Conservation (phyloP, 2,113 vertebrate species). For the Aviceda subcristata region DNA sequence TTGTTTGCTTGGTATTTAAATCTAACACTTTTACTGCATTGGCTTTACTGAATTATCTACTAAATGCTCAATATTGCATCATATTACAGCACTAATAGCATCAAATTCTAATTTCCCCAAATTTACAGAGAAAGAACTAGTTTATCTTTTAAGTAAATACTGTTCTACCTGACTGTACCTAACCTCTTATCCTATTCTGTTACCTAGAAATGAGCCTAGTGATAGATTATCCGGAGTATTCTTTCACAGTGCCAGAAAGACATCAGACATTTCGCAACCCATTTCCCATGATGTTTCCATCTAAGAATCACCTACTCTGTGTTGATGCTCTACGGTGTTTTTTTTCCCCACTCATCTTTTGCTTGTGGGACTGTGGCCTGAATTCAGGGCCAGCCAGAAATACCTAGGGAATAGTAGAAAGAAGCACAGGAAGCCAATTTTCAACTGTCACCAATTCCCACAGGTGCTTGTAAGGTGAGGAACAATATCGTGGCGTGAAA, state of each 20-base stretch:
- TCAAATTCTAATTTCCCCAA: neutral
- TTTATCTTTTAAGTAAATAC: neutral
- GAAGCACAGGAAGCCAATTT: neutral
- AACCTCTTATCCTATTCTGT: neutral
- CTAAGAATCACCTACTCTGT: neutral
- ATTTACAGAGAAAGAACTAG: neutral
- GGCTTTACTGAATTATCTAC: neutral
- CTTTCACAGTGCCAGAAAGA: neutral
- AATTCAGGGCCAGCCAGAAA: neutral
- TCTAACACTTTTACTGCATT: neutral
- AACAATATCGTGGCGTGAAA: neutral
- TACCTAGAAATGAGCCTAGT: neutral
- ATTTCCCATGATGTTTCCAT: neutral
- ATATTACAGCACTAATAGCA: neutral
- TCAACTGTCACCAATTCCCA: neutral
- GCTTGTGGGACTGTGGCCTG: neutral
- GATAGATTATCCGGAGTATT: neutral
- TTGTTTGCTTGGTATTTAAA: neutral
- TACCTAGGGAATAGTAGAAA: neutral
- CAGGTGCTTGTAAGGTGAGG: neutral
- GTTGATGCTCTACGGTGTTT: neutral
- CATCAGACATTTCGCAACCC: neutral
- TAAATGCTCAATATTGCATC: neutral
- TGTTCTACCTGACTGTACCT: neutral
- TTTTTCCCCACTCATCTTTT: neutral